A percentile compares a stretch with the other conserved stretches of the same genome.
phyloP scores from a whole-genome alignment of 2,113 vertebrate genomes.

The Catharus bicknelli region DNA sequence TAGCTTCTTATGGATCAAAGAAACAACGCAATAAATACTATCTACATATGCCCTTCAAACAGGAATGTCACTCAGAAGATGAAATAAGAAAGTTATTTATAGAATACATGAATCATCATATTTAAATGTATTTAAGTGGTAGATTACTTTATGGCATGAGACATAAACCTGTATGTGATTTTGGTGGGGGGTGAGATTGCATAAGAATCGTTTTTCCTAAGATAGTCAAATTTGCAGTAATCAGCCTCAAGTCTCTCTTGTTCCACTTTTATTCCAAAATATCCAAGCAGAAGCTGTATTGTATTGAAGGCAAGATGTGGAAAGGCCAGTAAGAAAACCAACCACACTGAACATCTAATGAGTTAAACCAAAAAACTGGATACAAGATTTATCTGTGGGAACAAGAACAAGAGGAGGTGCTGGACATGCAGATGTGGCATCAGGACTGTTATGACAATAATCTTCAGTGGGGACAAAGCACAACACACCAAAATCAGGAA shows the following conservation, averaged over 20 bases:
- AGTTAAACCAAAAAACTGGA: background rate
- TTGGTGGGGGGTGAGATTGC: background rate
- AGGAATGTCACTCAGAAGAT: background rate
- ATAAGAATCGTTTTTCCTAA: background rate
- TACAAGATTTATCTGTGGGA: background rate
- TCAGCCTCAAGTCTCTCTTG: background rate
- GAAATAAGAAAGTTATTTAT: conserved; percentile 14
- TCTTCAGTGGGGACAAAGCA: background rate
- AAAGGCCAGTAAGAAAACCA: background rate
- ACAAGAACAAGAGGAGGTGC: background rate
- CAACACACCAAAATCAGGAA: background rate
- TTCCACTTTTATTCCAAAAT: background rate
- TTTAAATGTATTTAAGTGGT: background rate
- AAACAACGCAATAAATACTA: background rate
- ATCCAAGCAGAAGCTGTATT: background rate
- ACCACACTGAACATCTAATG: background rate
- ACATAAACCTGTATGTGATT: background rate
- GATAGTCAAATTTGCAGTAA: background rate
- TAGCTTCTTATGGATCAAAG: background rate
- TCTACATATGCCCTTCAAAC: background rate
- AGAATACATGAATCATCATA: background rate
- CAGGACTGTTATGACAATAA: background rate
- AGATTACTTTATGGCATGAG: background rate
- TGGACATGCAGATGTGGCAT: background rate
- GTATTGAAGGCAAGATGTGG: background rate